These are phyloP conservation scores for Chaenocephalus aceratus DNA, from an alignment of 2,113 vertebrate species.

Conservation along the genomic window DNA sequence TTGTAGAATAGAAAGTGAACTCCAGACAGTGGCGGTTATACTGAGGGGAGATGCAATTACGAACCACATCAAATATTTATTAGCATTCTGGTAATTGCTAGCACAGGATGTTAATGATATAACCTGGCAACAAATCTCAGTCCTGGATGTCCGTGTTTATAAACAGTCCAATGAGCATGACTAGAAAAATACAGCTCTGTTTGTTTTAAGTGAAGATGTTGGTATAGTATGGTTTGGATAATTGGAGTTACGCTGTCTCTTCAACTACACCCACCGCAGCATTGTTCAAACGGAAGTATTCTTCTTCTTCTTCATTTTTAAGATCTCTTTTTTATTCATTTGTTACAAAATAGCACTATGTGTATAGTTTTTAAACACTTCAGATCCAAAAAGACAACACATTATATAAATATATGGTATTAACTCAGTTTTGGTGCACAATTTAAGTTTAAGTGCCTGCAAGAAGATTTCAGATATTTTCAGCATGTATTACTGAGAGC, in stretches of 20 bases:
- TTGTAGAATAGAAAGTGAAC: slow-evolving; percentile 20
- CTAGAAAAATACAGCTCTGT: not conserved
- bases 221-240: not conserved
- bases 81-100: slow-evolving; percentile 23
- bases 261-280: too few relatives aligned
- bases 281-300: too few relatives aligned
- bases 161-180: not conserved
- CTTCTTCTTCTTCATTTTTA: too few relatives aligned
- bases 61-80: slow-evolving; percentile 12
- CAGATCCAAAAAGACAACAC: not conserved
- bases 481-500: not conserved
- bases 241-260: too few relatives aligned
- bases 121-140: slow-evolving; percentile 18
- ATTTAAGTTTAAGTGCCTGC: not conserved
- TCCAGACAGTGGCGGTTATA: not conserved
- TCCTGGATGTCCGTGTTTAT: not conserved
- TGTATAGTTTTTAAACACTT: not conserved
- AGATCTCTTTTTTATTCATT: too few relatives aligned
- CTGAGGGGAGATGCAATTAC: slow-evolving; percentile 13
- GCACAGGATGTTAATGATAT: slow-evolving; percentile 7
- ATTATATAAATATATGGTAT: not conserved
- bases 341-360: too few relatives aligned
- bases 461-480: not conserved
- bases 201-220: not conserved
- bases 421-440: not conserved